A percentile compares a stretch with the other conserved stretches of the same genome.
Evolutionary conservation across 1,140 invertebrate species (phyloP).

Genomic region (Orchesella cincta): DNA sequence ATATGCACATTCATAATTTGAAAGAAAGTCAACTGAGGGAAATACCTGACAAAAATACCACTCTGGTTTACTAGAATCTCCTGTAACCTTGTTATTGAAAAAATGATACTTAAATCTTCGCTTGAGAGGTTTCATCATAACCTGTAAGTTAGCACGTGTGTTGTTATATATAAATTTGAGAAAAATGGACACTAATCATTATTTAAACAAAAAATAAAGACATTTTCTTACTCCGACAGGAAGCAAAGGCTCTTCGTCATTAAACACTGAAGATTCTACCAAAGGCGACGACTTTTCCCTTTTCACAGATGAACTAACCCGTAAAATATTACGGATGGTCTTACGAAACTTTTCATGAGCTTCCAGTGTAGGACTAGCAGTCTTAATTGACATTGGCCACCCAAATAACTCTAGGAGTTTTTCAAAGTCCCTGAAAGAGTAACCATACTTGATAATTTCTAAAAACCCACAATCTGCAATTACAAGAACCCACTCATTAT

Average conservation of each 20-base stretch:
- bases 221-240: neutral
- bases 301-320: slow-evolving; percentile 4
- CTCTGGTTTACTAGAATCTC: slow-evolving; percentile 44
- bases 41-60: slow-evolving; percentile 50
- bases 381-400: slow-evolving; percentile 42
- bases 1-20: neutral
- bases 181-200: slow-evolving; percentile 34
- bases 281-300: neutral
- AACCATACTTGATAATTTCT: slow-evolving; percentile 10
- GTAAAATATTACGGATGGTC: slow-evolving; percentile 32
- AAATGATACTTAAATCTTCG: slow-evolving; percentile 49
- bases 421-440: slow-evolving; percentile 43
- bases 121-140: slow-evolving; percentile 46
- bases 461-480: neutral
- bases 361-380: slow-evolving; percentile 46
- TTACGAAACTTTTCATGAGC: slow-evolving; percentile 44
- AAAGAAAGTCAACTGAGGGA: neutral
- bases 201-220: slow-evolving; percentile 30
- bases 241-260: slow-evolving; percentile 14
- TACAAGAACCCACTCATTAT: neutral
- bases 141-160: no score
- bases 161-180: neutral
- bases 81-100: slow-evolving; percentile 42
- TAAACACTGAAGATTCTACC: slow-evolving; percentile 26
- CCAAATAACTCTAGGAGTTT: slow-evolving; percentile 42